Conservation (phyloP, 2,113 vertebrate genomes). For the Orthonyx spaldingii region DNA sequence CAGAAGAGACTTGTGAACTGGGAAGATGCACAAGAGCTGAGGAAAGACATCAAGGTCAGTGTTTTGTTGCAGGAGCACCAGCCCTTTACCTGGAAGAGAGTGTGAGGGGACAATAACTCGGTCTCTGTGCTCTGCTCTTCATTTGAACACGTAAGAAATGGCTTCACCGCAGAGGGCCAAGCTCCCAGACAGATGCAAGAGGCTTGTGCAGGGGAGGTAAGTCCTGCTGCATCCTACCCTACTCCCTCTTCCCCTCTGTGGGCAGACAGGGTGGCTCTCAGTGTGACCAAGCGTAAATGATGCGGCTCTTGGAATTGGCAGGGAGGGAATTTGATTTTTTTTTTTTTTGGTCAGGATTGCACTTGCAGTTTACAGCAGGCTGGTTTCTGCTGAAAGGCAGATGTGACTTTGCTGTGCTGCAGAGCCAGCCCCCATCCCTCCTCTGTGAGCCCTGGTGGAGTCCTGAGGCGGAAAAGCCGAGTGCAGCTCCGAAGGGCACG, state of each 20-base stretch:
- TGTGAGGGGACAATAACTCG: neutral
- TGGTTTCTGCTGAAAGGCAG: neutral
- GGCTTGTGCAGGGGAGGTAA: constrained; percentile 29
- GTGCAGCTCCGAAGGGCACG: constrained; percentile 26
- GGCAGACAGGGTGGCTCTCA: constrained; percentile 48
- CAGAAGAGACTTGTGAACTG: neutral
- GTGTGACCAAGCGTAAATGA: constrained; percentile 37
- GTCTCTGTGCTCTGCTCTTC: neutral
- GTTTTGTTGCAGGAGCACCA: neutral
- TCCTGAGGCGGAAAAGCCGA: constrained; percentile 3
- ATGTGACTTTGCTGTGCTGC: neutral
- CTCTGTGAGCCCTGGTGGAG: constrained; percentile 17
- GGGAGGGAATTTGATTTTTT: neutral
- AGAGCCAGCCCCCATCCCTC: neutral
- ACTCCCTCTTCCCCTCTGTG: constrained; percentile 40
- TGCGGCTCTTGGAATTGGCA: constrained; percentile 20
- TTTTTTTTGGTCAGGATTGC: neutral
- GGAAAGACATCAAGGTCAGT: neutral
- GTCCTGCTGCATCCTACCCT: constrained; percentile 20
- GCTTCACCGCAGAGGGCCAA: neutral
- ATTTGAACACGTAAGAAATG: neutral
- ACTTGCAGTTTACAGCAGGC: neutral
- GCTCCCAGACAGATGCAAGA: neutral
- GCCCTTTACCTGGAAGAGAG: neutral
- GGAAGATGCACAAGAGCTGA: neutral